Evolutionary conservation across 2,888 invertebrate species (phyloP), one percentile per base, ranked within the genome.

Genomic region (Eueremaeus valkanovi): DNA sequence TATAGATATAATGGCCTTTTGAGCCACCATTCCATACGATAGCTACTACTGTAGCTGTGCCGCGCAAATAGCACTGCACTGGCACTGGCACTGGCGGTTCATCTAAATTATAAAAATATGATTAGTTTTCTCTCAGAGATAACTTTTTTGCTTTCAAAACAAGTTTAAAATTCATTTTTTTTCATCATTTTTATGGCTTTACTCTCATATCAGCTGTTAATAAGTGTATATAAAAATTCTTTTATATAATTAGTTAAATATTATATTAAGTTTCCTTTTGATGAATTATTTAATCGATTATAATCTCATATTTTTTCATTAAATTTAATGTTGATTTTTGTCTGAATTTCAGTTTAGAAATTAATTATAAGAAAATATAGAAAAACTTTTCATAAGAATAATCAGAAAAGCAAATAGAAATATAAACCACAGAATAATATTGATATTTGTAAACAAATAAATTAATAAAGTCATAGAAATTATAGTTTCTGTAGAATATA

Each of bases 101-200:
- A 58, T 58, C 58, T 29, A 31, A 58, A 58, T 58, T 58, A 58
- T 58, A 58, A 58, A 31, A 31, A 58, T 55, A 58, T 31, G 31
- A 58, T 58, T 58, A 58, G 29, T 31, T 58, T 29, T 58, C 31
- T 58, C 58, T 31, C 58, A 58, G 1, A 58, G 29, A 9, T 58
- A 29, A 29, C 11, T 31, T 13, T 55, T 55, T 27, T 27, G 24
- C 6, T 6, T 24, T 6, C 11, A 55, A 58, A 58, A 55, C 6
- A 24, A 27, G 8, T 55, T 55, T 8, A 27, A 5, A 24, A 55
- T 24, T 24, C 13, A 24, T 55, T 13, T 24, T 27, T 24, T 55
- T 55, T 55, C 55, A 55, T 55, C 2, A 24, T 3, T 24, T 55
- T 55, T 55, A 24, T 55, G 3, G 3, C 16, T 45, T 45, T 11